phyloP scores from a whole-genome alignment of 2,113 vertebrate genomes.

The Oxyruncus cristatus region DNA sequence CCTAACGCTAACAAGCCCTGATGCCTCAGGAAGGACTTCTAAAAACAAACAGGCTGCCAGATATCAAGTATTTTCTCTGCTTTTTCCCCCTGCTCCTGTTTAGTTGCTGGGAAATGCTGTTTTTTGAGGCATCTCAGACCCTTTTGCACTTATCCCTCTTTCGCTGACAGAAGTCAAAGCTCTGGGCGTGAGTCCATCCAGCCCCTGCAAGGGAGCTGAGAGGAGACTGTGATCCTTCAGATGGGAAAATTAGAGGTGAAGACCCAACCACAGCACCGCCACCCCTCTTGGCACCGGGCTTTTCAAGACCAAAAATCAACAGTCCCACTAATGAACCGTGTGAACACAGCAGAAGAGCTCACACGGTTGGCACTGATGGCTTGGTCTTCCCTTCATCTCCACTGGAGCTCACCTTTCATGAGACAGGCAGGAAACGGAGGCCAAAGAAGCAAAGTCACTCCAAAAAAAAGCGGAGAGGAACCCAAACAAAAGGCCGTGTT shows the following conservation, averaged over 20 bases:
- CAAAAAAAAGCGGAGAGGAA: background rate
- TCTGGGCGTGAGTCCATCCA: fast-evolving
- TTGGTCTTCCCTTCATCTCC: background rate
- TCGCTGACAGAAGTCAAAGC: background rate
- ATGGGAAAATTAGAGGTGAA: background rate
- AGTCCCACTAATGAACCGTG: background rate
- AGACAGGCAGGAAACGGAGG: background rate
- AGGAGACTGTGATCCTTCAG: background rate
- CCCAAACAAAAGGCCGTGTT: background rate
- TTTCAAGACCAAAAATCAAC: background rate
- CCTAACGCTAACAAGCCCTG: background rate
- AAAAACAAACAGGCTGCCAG: background rate
- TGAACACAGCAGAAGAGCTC: background rate
- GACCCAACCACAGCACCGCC: fast-evolving
- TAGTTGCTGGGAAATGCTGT: background rate
- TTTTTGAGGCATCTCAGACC: background rate
- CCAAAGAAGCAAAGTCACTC: background rate
- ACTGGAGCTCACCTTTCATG: background rate
- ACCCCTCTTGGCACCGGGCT: fast-evolving
- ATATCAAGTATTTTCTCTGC: background rate
- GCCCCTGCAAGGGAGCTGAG: background rate
- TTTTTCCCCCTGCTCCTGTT: background rate
- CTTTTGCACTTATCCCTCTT: background rate
- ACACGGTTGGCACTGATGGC: fast-evolving
- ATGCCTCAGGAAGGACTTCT: background rate